Base-by-base conservation (phyloP, 2,797 vertebrate species). In the Pseudochaenichthys georgianus region DNA sequence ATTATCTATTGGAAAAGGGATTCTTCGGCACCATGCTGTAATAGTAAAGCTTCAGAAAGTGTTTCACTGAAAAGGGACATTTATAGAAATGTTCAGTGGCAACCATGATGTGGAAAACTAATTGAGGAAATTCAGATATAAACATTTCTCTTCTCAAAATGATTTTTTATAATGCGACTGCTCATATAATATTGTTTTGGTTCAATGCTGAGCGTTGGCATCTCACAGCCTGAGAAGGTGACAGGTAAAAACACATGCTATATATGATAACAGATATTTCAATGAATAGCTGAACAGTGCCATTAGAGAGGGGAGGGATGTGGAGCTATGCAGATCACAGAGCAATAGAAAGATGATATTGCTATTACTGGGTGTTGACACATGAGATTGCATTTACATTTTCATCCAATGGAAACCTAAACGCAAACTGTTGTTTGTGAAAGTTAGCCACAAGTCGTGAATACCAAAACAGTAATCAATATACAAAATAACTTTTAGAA, bases 221-320 rank as follows among this genome's bases (percentile, higher is more conserved):
- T 85, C 71, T 75, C 54, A 41, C 53, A 7, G 62, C 75, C 53
- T 78, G 73, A 80, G 80, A 83, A 57, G 57, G 64, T 92, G 93
- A 93, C 93, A 93, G 92, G 87, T 92, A 88, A 93, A 94, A 93
- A 89, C 91, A 92, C 87, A 91, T 59, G 84, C 86, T 88, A 69
- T 87, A 90, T 90, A 82, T 87, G 90, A 93, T 91, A 89, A 91
- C 86, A 91, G 92, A 93, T 90, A 90, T 93, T 93, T 94, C 92
- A 85, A 93, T 92, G 92, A 93, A 93, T 94, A 93, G 90, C 88
- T 93, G 91, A 94, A 87, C 91, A 92, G 92, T 82, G 82, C 87
- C 84, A 93, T 93, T 91, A 93, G 83, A 85, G 70, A 73, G 85
- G 81, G 83, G 88, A 87, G 83, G 64, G 85, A 76, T 76, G 80